These are phyloP conservation scores for Parauchenoglanis punctatus DNA, from an alignment of 2,797 vertebrate species.

Conservation along the genomic window DNA sequence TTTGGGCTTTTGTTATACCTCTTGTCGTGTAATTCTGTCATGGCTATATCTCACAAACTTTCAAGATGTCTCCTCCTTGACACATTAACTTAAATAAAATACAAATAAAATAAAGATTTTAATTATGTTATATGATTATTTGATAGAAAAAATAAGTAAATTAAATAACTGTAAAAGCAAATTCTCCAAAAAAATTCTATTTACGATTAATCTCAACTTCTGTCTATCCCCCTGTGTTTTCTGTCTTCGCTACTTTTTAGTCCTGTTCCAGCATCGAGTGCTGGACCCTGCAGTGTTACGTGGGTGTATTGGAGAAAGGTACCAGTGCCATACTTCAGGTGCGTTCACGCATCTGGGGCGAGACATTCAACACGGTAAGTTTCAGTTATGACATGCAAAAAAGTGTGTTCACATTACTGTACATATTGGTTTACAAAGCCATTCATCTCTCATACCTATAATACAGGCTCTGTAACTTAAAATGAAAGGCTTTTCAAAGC, in stretches of 20 bases:
- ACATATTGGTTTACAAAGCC: background rate
- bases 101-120: too few relatives aligned
- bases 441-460: background rate
- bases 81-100: background rate
- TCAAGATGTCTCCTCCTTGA: background rate
- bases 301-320: conserved; percentile 81
- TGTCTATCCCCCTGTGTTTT: background rate
- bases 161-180: background rate
- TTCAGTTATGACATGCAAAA: background rate
- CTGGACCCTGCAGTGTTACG: conserved; percentile 82
- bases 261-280: conserved; percentile 84
- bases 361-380: conserved; percentile 85
- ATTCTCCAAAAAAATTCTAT: background rate
- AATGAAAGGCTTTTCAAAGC: conserved; percentile 52
- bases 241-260: conserved; percentile 61
- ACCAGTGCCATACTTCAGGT: conserved; percentile 82
- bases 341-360: conserved; percentile 83
- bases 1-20: conserved; percentile 71
- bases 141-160: background rate
- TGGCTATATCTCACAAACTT: background rate
- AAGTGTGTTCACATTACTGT: background rate
- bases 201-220: background rate
- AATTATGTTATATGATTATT: background rate
- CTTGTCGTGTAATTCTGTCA: conserved; percentile 57
- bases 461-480: conserved; percentile 48